Conservation (phyloP, 2,797 vertebrate species). For the Sciurus carolinensis region DNA sequence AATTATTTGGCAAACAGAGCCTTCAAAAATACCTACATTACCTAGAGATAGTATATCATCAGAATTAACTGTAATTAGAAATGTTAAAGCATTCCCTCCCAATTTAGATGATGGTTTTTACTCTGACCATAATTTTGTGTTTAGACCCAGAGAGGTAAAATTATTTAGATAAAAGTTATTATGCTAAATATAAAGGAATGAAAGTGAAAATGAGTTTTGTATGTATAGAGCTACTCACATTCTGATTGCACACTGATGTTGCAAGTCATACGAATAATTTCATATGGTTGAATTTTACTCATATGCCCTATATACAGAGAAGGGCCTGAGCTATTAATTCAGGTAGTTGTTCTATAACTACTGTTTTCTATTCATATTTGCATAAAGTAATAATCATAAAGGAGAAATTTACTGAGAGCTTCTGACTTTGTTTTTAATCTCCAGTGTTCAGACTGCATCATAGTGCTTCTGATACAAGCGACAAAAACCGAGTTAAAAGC, state of each 20-base stretch:
- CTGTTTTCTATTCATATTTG: constrained; percentile 67
- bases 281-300: constrained; percentile 28
- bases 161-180: constrained; percentile 51
- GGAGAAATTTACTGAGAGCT: constrained; percentile 72
- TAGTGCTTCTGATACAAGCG: constrained; percentile 92
- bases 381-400: constrained; percentile 81
- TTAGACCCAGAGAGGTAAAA: background rate
- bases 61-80: constrained; percentile 36
- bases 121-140: background rate
- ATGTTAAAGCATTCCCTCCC: background rate
- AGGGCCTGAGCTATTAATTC: constrained; percentile 47
- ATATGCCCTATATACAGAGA: background rate
- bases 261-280: background rate
- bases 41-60: background rate
- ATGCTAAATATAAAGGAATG: constrained; percentile 10
- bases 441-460: constrained; percentile 93
- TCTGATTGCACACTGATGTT: background rate
- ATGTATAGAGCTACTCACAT: background rate
- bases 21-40: constrained; percentile 22
- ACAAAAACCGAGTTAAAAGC: constrained; percentile 95
- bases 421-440: constrained; percentile 82
- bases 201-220: constrained; percentile 49
- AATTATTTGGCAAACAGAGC: background rate
- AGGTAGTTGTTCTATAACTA: constrained; percentile 31
- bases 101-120: constrained; percentile 41